Conservation (phyloP, 2,888 invertebrate genomes). For the Nowickia ferox region DNA sequence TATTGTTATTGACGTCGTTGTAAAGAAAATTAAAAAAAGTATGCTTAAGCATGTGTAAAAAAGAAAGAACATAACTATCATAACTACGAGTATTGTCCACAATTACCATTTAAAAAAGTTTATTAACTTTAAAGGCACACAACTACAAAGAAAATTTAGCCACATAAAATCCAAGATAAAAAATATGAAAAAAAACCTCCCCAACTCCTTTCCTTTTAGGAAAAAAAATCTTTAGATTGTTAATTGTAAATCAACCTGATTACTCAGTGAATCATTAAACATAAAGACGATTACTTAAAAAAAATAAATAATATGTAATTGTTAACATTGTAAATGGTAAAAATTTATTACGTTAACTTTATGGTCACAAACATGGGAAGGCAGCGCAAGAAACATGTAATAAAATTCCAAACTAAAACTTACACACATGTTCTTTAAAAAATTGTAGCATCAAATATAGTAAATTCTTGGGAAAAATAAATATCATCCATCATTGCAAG, state of each 20-base stretch:
- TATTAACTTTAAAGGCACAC: constrained; percentile 47
- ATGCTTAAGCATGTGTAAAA: constrained; percentile 53
- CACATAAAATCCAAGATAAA: constrained; percentile 13
- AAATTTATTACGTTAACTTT: constrained; percentile 53
- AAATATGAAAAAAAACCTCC: background rate
- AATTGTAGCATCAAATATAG: constrained; percentile 38
- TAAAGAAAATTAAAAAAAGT: constrained; percentile 51
- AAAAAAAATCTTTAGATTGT: constrained; percentile 24
- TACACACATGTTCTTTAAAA: background rate
- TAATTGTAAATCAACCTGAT: constrained; percentile 69
- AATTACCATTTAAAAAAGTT: constrained; percentile 56
- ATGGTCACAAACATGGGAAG: constrained; percentile 45
- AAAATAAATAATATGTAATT: constrained; percentile 30
- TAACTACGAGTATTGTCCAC: background rate
- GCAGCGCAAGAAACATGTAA: constrained; percentile 18
- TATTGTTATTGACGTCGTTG: constrained; percentile 33
- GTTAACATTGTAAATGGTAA: constrained; percentile 31
- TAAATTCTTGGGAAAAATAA: constrained; percentile 41
- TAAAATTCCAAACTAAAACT: constrained; percentile 41
- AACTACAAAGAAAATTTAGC: background rate
- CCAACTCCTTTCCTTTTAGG: constrained; percentile 19
- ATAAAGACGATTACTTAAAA: constrained; percentile 62
- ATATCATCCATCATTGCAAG: constrained; percentile 58
- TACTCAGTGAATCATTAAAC: constrained; percentile 69
- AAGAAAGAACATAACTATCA: background rate